phyloP scores from a whole-genome alignment of 2,888 invertebrate genomes.

The Altica lythri region DNA sequence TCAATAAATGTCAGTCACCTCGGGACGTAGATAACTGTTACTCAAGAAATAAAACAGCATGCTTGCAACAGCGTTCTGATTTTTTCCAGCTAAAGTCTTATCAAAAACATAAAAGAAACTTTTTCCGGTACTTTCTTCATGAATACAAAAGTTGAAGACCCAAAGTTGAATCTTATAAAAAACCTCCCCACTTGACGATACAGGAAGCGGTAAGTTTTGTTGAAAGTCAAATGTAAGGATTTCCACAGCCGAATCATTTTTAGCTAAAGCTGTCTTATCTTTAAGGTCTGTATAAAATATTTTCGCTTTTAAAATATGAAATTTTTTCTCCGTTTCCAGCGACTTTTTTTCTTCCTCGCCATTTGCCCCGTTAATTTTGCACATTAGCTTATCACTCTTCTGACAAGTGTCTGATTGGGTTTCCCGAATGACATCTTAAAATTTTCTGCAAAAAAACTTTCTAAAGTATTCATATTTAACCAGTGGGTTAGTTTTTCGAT shows the following conservation, averaged over 20 bases:
- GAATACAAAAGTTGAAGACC: constrained; percentile 31
- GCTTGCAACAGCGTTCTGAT: constrained; percentile 27
- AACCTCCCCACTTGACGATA: constrained; percentile 34
- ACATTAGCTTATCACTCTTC: not conserved
- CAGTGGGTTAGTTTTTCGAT: not conserved
- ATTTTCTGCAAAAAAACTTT: not conserved
- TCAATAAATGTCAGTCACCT: constrained; percentile 8
- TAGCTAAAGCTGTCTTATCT: constrained; percentile 31
- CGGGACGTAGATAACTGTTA: too few relatives aligned
- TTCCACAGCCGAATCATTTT: constrained; percentile 30
- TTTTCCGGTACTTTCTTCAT: constrained; percentile 21
- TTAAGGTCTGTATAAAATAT: constrained; percentile 35
- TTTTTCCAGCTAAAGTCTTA: constrained; percentile 31
- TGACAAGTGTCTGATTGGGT: too few relatives aligned
- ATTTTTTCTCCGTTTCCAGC: not conserved
- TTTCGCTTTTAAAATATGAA: constrained; percentile 29
- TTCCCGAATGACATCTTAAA: not conserved
- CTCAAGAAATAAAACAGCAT: constrained; percentile 24
- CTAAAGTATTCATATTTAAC: too few relatives aligned
- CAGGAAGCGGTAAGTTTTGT: constrained; percentile 38
- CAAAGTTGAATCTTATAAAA: constrained; percentile 38
- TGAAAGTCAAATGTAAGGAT: constrained; percentile 39
- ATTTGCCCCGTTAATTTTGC: not conserved
- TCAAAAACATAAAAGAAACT: constrained; percentile 29
- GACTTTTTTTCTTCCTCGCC: not conserved